Conservation (phyloP, 2,888 invertebrate genomes). For the Dynastes maya region DNA sequence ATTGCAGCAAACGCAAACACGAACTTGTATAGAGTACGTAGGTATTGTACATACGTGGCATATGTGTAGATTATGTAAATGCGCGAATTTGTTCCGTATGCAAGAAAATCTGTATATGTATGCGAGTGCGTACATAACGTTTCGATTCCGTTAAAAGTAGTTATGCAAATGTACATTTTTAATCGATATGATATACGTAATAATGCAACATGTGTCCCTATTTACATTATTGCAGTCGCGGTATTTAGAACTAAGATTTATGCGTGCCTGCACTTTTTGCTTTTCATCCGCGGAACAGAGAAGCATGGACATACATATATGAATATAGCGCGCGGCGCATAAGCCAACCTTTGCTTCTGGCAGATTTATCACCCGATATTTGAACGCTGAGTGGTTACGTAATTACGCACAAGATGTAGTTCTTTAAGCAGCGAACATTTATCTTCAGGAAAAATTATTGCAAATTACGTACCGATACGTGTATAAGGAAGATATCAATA, state of each 20-base stretch:
- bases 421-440: conserved; percentile 24
- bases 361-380: conserved; percentile 40
- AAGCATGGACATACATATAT: conserved; percentile 6
- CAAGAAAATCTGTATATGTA: conserved; percentile 6
- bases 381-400: conserved; percentile 19
- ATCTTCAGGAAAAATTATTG: conserved; percentile 35
- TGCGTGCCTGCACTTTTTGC: conserved; percentile 18
- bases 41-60: not conserved
- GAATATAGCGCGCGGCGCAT: not conserved
- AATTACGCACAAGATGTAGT: conserved; percentile 35
- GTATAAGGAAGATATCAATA: conserved; percentile 26
- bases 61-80: conserved; percentile 25
- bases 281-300: conserved; percentile 3
- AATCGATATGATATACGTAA: conserved; percentile 28
- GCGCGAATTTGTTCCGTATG: not conserved
- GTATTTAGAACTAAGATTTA: conserved; percentile 38
- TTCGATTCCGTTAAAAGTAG: conserved; percentile 17
- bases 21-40: not conserved
- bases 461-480: conserved; percentile 14
- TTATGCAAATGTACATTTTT: conserved; percentile 19
- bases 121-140: not conserved
- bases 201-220: conserved; percentile 33
- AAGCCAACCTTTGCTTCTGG: conserved; percentile 36
- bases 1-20: not conserved
- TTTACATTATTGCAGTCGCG: conserved; percentile 37